phyloP scores from a whole-genome alignment of 1,140 invertebrate genomes.

The Chironomus striatipennis region DNA sequence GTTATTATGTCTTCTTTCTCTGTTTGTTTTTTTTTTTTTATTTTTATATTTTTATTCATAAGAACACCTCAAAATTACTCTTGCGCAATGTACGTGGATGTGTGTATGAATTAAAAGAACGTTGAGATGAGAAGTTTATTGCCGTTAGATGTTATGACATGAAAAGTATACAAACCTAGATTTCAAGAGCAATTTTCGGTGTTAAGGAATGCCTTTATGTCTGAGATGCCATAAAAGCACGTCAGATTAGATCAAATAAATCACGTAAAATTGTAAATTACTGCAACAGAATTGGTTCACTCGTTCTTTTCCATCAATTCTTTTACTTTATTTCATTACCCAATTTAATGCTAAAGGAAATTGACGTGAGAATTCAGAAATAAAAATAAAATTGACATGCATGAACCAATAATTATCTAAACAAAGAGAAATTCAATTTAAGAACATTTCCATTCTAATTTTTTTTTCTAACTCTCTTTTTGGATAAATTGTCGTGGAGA shows the following conservation, averaged over 20 bases:
- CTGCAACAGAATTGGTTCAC: not conserved
- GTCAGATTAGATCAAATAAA: constrained; percentile 17
- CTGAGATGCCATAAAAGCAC: not conserved
- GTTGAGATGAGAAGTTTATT: not conserved
- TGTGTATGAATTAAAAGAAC: not conserved
- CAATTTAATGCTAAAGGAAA: not conserved
- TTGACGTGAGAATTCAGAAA: not conserved
- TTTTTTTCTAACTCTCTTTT: not conserved
- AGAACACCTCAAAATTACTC: not conserved
- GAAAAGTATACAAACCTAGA: not conserved
- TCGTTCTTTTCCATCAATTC: no score
- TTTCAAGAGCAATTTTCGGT: not conserved
- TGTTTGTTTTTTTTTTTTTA: no score
- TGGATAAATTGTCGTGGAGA: not conserved
- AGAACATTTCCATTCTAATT: constrained; percentile 2
- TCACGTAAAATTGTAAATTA: constrained; percentile 1
- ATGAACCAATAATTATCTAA: not conserved
- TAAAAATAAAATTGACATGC: not conserved
- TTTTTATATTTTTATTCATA: no score
- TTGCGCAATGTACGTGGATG: not conserved
- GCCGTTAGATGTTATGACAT: not conserved
- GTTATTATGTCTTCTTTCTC: no score
- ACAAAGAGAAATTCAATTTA: constrained; percentile 9
- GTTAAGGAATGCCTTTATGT: not conserved
- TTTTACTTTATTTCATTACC: not conserved